Base-by-base conservation (phyloP, 2,113 vertebrate genomes). In the Varanus komodoensis region DNA sequence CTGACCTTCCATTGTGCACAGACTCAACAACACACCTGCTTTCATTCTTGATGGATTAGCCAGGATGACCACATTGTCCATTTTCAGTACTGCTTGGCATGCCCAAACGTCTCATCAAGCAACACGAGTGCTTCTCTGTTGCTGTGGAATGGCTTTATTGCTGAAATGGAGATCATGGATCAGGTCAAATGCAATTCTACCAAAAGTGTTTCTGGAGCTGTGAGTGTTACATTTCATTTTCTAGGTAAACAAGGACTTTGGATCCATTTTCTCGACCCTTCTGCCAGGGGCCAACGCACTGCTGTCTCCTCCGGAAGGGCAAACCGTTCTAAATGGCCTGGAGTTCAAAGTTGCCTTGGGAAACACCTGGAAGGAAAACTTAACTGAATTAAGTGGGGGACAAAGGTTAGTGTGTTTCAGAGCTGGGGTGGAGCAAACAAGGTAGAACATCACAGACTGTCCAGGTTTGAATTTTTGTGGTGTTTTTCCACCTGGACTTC, bases 331-430 rank as follows among this genome's bases (percentile, higher is more conserved):
- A 68, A 97, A 97, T 44, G 99, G 99, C 27, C 95, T 99, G 32
- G 98, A 99, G 95, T 99, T 99, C 95, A 99, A 97, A 93, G 98
- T 99, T 89, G 99, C 98, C 75, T 96, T 99, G 94, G 99, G 99
- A 89, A 98, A 98, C 82, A 99, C 97, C 11, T 99, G 99, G 99
- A 99, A 99, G 94, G 98, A 99, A 95, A 99, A 99, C 93, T 97
- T 99, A 90, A 98, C 98, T 8, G 99, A 99, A 96, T 98, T 99
- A 82, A 99, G 99, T 77, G 99, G 99, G 44, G 99, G 99, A 68
- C 99, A 99, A 95, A 98, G 98, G 98, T 99, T 89, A 86, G 95
- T 93, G 50, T 74, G 81, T 11, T 86, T 69, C 8, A n/a, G 4
- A 17, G 6, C 8, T 32, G 64, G 34, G 25, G 5, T 44, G 29